Percentiles rank a stretch among this genome's conserved stretches.
Conservation (phyloP, 2,888 invertebrate species). For the Athripsodes cinereus region DNA sequence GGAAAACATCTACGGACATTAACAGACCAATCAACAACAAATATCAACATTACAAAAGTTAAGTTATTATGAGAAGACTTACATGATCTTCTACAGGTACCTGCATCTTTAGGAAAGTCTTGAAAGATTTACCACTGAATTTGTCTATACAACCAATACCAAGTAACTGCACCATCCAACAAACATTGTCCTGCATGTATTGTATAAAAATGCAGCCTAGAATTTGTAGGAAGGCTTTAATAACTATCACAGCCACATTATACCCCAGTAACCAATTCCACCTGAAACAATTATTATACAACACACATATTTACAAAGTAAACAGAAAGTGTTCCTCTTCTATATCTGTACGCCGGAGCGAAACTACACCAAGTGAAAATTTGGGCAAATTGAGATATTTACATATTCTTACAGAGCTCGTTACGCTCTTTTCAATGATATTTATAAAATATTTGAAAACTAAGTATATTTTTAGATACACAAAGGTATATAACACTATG, state of each 20-base stretch:
- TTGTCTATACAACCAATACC: constrained; percentile 86
- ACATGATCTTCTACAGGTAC: constrained; percentile 11
- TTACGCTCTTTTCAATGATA: too few species aligned
- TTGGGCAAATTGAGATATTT: too few species aligned
- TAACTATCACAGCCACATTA: constrained; percentile 82
- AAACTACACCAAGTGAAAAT: too few species aligned
- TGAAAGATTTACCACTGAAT: constrained; percentile 48
- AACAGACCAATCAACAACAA: not conserved
- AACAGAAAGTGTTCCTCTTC: too few species aligned
- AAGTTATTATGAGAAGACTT: constrained; percentile 1
- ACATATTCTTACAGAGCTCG: too few species aligned
- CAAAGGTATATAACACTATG: too few species aligned
- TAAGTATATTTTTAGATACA: too few species aligned
- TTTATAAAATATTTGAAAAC: too few species aligned
- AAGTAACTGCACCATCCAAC: constrained; percentile 78
- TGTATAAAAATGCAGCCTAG: constrained; percentile 82
- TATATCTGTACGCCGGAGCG: too few species aligned
- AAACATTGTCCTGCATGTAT: constrained; percentile 54
- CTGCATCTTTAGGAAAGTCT: constrained; percentile 37
- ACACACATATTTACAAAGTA: too few species aligned
- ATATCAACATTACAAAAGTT: not conserved
- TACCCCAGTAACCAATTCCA: constrained; percentile 90
- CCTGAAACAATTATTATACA: constrained; percentile 35
- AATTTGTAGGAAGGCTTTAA: constrained; percentile 84
- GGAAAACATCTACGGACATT: too few species aligned